A percentile compares a stretch with the other conserved stretches of the same genome.
phyloP scores from a whole-genome alignment of 2,113 vertebrate genomes.

The Scopus umbretta region DNA sequence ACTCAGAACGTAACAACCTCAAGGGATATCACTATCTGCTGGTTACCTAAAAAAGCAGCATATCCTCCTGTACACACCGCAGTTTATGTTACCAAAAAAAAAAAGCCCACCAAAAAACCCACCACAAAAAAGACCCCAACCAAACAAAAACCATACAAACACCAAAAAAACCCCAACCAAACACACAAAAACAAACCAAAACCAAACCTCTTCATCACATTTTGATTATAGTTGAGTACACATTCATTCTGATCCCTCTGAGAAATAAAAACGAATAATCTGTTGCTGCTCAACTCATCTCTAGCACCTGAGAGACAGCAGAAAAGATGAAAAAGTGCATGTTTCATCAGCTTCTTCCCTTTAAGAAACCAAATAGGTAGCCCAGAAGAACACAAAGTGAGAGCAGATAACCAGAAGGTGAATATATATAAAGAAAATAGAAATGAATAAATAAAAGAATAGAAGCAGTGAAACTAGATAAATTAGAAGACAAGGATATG shows the following conservation, averaged over 20 bases:
- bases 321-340: neutral
- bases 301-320: neutral
- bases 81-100: neutral
- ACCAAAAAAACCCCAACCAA: neutral
- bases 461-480: neutral
- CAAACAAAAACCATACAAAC: no score
- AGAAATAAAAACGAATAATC: neutral
- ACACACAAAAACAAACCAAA: neutral
- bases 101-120: neutral
- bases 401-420: neutral
- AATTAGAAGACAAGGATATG: neutral
- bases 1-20: neutral
- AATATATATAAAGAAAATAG: neutral
- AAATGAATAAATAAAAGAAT: neutral
- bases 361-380: neutral
- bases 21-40: neutral
- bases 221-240: neutral
- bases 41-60: neutral
- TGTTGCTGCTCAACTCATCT: neutral
- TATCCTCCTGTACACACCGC: neutral
- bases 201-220: neutral
- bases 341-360: neutral
- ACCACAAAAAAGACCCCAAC: no score
- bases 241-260: neutral
- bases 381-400: neutral